Evolutionary conservation across 2,113 vertebrate genomes (phyloP).

Genomic region (Furnarius figulus): DNA sequence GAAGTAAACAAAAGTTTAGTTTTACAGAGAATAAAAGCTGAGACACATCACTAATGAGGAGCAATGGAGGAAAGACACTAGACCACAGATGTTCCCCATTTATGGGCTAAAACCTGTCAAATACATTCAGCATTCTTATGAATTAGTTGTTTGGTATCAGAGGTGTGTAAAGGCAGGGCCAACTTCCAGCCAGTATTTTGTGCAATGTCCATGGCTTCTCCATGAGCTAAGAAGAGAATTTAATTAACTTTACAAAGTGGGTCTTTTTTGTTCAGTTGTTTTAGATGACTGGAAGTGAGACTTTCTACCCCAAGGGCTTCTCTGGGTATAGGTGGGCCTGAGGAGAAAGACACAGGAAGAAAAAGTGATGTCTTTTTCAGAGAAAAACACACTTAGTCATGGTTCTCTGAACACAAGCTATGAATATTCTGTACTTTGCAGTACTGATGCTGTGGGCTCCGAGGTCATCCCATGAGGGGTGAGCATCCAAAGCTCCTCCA

Average conservation of each 20-base stretch:
- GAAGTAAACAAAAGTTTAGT: not conserved
- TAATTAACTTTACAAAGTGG: not conserved
- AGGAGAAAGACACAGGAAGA: not conserved
- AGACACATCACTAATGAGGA: not conserved
- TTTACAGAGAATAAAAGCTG: not conserved
- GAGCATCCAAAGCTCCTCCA: not conserved
- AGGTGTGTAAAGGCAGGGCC: not conserved
- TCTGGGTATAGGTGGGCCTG: accelerated
- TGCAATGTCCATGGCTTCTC: not conserved
- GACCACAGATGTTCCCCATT: not conserved
- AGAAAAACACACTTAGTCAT: not conserved
- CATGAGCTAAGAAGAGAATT: not conserved
- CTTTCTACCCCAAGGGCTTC: not conserved
- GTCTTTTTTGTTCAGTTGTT: not conserved
- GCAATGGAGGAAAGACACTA: not conserved
- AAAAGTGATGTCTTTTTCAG: not conserved
- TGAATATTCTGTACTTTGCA: not conserved
- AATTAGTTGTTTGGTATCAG: not conserved
- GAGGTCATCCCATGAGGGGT: accelerated
- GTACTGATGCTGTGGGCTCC: not conserved
- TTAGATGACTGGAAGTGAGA: not conserved
- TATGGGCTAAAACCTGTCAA: not conserved
- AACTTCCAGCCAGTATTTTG: not conserved
- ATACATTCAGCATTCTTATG: not conserved
- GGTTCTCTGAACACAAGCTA: not conserved